Evolutionary conservation across 1,140 invertebrate species (phyloP).

Genomic region (Formica exsecta): DNA sequence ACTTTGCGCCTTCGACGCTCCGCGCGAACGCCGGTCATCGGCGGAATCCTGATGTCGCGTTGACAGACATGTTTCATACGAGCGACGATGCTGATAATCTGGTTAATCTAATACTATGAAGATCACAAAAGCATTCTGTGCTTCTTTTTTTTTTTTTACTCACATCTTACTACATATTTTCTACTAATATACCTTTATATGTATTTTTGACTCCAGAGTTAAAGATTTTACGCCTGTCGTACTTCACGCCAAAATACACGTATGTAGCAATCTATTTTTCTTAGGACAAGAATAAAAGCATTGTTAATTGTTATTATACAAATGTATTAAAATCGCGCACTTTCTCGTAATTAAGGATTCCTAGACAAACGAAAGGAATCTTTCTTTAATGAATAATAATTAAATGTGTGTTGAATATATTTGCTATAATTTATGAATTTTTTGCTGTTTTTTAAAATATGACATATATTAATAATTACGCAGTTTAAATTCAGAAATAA

Average conservation of each 20-base stretch:
- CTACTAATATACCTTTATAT: neutral
- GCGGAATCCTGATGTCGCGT: neutral
- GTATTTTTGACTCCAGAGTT: neutral
- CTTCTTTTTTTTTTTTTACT: neutral
- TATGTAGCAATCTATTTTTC: conserved; percentile 6
- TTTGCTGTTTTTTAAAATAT: neutral
- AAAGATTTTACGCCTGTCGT: neutral
- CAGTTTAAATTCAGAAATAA: neutral
- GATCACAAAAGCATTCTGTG: too few relatives aligned
- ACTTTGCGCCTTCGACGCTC: conserved; percentile 62
- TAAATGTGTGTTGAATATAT: neutral
- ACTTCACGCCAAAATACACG: neutral
- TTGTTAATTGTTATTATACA: neutral
- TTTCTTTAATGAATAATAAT: neutral
- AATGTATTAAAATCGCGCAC: neutral
- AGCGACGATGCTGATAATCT: neutral
- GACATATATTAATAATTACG: neutral
- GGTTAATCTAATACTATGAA: neutral
- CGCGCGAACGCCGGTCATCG: conserved; percentile 33
- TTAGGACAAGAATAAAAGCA: neutral
- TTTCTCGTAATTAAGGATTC: neutral
- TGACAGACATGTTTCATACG: neutral
- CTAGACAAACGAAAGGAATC: neutral
- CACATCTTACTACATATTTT: neutral
- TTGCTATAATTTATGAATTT: conserved; percentile 9